Conservation (phyloP, 2,888 invertebrate genomes). For the Oasisia sp. region DNA sequence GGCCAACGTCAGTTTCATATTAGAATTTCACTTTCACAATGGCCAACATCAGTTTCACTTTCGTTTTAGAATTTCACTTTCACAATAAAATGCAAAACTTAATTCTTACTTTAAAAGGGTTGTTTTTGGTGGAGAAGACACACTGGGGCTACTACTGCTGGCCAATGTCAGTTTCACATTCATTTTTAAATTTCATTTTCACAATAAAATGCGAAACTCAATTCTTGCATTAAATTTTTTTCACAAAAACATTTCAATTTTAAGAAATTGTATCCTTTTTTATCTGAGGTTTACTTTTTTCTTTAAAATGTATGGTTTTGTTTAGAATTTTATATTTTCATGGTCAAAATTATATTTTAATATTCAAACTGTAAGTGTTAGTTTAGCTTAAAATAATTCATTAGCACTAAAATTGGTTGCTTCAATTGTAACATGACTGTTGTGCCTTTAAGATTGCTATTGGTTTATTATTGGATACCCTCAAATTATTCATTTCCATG, state of each 20-base stretch:
- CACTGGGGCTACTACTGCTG: conserved; percentile 72
- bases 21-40: background rate
- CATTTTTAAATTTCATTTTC: background rate
- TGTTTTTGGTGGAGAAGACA: conserved; percentile 77
- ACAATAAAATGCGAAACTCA: no score
- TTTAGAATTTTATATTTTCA: conserved; percentile 14
- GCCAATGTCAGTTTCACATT: conserved; percentile 64
- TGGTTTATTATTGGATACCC: background rate
- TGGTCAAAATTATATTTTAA: background rate
- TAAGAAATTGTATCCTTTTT: background rate
- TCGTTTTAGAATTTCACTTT: background rate
- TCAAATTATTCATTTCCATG: no score
- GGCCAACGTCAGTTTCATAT: conserved; percentile 66
- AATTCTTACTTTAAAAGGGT: no score
- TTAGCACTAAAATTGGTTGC: no score
- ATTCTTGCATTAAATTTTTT: no score
- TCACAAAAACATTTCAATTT: background rate
- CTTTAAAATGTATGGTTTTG: background rate
- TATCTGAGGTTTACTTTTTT: background rate
- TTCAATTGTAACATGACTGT: no score
- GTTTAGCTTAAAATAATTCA: background rate
- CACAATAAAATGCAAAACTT: no score
- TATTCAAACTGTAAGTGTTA: background rate
- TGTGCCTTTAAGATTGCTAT: no score
- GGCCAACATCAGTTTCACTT: conserved; percentile 66